Conservation (phyloP, 2,113 vertebrate genomes). For the Ovibos moschatus region DNA sequence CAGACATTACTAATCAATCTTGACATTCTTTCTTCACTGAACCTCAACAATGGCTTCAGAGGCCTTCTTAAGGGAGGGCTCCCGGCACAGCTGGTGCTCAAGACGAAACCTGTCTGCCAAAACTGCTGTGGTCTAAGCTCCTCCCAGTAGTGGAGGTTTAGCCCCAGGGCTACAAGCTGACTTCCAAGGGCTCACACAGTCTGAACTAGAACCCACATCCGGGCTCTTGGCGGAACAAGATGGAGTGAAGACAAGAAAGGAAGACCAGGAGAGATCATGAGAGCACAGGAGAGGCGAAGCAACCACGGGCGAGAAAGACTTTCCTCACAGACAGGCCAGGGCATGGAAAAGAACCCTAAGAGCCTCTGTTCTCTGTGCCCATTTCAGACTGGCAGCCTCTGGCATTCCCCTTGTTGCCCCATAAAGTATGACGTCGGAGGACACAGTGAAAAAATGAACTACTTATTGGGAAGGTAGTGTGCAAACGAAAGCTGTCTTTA, state of each 20-base stretch:
- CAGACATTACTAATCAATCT: neutral
- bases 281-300: neutral
- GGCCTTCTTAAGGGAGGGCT: neutral
- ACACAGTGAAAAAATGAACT: neutral
- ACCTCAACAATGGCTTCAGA: neutral
- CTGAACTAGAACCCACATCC: neutral
- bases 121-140: neutral
- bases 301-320: neutral
- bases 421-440: neutral
- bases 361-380: neutral
- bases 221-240: neutral
- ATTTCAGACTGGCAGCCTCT: neutral
- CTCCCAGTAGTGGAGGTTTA: neutral
- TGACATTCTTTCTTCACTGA: neutral
- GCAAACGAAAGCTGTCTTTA: neutral
- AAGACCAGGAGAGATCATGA: neutral
- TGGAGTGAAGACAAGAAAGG: neutral
- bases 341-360: neutral
- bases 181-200: neutral
- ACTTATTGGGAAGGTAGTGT: neutral
- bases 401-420: neutral
- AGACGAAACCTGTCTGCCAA: neutral
- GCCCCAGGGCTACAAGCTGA: neutral
- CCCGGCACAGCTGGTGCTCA: neutral
- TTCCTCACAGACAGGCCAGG: neutral